Conservation (phyloP, 2,888 invertebrate species). For the Tipula unca region DNA sequence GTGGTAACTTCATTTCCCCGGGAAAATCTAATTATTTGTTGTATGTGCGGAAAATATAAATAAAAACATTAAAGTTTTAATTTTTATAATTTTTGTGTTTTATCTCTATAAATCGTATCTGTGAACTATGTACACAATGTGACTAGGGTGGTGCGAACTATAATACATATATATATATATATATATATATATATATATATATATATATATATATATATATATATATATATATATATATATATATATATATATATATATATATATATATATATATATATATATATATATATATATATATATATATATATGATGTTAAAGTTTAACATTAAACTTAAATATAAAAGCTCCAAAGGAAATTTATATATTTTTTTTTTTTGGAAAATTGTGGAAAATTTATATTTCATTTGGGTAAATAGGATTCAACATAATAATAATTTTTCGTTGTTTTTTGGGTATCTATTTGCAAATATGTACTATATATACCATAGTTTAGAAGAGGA, state of each 20-base stretch:
- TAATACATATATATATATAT: background rate
- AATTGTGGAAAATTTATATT: background rate
- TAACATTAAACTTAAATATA: background rate
- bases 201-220: background rate
- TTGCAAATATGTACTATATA: background rate
- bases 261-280: background rate
- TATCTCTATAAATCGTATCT: background rate
- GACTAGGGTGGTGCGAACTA: background rate
- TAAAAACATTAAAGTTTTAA: background rate
- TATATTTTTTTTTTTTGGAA: background rate
- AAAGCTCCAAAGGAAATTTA: background rate
- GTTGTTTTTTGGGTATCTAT: background rate
- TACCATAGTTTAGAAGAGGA: background rate
- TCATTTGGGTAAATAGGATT: background rate
- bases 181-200: background rate
- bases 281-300: background rate
- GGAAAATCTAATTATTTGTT: background rate
- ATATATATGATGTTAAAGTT: background rate
- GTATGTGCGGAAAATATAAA: background rate
- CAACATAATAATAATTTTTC: background rate
- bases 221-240: background rate
- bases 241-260: background rate
- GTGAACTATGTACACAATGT: background rate
- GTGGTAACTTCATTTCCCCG: background rate
- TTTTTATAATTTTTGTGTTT: background rate